Conservation (phyloP, 2,113 vertebrate genomes). For the Pimephales promelas region DNA sequence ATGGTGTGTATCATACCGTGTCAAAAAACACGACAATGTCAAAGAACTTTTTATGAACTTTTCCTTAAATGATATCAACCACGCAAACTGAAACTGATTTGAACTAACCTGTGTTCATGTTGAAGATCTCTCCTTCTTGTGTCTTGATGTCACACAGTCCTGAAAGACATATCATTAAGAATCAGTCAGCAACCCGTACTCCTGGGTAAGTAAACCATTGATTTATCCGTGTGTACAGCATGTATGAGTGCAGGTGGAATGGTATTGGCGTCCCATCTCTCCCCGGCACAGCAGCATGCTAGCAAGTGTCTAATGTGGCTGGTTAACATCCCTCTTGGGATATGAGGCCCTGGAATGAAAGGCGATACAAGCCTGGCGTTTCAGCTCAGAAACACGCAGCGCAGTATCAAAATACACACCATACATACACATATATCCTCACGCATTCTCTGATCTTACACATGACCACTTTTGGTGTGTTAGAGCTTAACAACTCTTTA, state of each 20-base stretch:
- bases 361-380: constrained; percentile 48
- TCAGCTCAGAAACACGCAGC: constrained; percentile 42
- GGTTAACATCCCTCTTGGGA: constrained; percentile 38
- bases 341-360: constrained; percentile 45
- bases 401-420: constrained; percentile 53
- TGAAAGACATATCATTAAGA: constrained; percentile 47
- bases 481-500: constrained; percentile 31
- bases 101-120: constrained; percentile 64
- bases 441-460: constrained; percentile 31
- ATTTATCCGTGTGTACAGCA: background rate
- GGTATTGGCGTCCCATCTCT: constrained; percentile 41
- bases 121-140: constrained; percentile 52
- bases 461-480: constrained; percentile 43
- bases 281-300: constrained; percentile 9
- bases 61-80: background rate
- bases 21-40: background rate
- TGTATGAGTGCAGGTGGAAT: background rate
- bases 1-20: background rate
- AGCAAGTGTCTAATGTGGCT: constrained; percentile 37
- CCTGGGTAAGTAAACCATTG: background rate
- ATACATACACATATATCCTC: constrained; percentile 26
- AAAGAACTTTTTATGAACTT: background rate
- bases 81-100: background rate
- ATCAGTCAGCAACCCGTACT: background rate
- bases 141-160: constrained; percentile 57